Evolutionary conservation across 2,888 invertebrate species (phyloP).

Genomic region (Drosophila putrida): DNA sequence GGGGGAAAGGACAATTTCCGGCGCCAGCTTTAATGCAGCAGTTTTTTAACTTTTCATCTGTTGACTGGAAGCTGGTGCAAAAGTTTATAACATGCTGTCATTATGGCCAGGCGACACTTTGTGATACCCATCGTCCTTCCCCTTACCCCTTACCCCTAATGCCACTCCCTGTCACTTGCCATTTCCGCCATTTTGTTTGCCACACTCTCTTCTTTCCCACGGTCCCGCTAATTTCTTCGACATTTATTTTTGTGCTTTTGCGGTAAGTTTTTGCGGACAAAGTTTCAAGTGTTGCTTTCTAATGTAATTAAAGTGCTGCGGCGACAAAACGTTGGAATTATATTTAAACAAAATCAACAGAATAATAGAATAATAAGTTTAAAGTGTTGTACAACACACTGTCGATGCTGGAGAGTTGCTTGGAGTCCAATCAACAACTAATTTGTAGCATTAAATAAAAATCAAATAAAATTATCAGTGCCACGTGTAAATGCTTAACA

Average conservation of each 20-base stretch:
- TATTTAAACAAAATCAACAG: conserved; percentile 31
- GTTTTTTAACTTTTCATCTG: conserved; percentile 62
- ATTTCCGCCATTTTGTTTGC: conserved; percentile 59
- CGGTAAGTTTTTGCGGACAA: conserved; percentile 75
- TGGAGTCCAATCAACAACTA: conserved; percentile 68
- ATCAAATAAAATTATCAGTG: conserved; percentile 82
- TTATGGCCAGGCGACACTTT: conserved; percentile 74
- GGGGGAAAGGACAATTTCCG: conserved; percentile 52
- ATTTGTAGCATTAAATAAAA: conserved; percentile 82
- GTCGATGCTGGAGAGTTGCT: not conserved
- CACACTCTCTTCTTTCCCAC: not conserved
- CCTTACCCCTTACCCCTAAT: not conserved
- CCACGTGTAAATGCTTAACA: conserved; percentile 83
- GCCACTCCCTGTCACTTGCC: conserved; percentile 35
- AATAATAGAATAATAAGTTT: conserved; percentile 7
- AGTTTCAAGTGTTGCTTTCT: conserved; percentile 80
- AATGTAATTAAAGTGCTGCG: conserved; percentile 77
- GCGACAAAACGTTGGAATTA: conserved; percentile 60
- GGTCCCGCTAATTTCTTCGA: conserved; percentile 69
- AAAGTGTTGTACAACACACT: conserved; percentile 1
- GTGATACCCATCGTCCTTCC: conserved; percentile 35
- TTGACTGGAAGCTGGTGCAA: conserved; percentile 40
- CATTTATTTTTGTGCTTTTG: conserved; percentile 76
- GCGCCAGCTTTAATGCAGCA: conserved; percentile 53
- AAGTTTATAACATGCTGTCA: conserved; percentile 77